These are phyloP conservation scores for Halcyon leucocephala DNA, from an alignment of 2,797 vertebrate genomes.

Conservation along the genomic window DNA sequence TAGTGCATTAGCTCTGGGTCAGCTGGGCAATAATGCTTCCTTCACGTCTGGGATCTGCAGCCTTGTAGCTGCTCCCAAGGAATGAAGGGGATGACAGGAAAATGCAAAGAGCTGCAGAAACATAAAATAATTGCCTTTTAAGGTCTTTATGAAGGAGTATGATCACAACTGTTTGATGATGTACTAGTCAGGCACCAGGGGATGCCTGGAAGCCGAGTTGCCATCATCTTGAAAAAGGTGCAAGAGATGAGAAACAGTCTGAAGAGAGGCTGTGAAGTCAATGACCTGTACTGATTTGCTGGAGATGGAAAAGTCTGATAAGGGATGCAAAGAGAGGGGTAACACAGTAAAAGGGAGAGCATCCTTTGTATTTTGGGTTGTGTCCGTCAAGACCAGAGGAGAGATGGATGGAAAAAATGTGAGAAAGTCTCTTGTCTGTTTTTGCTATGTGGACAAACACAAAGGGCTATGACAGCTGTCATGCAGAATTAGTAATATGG, in stretches of 20 bases:
- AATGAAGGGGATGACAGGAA: background rate
- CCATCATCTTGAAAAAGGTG: background rate
- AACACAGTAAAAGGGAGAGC: background rate
- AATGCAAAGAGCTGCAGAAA: background rate
- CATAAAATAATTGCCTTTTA: background rate
- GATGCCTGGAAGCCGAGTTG: background rate
- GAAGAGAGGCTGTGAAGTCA: background rate
- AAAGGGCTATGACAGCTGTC: background rate
- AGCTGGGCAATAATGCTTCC: slow-evolving; percentile 5
- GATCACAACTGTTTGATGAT: background rate
- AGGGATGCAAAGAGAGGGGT: background rate
- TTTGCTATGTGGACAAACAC: background rate
- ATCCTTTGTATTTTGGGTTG: background rate
- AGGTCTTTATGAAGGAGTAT: background rate
- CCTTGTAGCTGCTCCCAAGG: background rate
- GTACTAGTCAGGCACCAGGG: background rate
- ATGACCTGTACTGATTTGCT: background rate
- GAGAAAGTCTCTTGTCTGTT: background rate
- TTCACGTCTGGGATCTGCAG: background rate
- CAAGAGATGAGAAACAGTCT: background rate
- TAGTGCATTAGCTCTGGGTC: background rate
- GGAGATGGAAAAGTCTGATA: background rate
- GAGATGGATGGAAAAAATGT: background rate
- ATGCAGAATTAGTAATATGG: background rate
- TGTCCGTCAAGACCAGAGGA: background rate